A percentile compares a stretch with the other conserved stretches of the same genome.
phyloP scores from a whole-genome alignment of 2,113 vertebrate genomes.

The Dendrocopos noguchii region DNA sequence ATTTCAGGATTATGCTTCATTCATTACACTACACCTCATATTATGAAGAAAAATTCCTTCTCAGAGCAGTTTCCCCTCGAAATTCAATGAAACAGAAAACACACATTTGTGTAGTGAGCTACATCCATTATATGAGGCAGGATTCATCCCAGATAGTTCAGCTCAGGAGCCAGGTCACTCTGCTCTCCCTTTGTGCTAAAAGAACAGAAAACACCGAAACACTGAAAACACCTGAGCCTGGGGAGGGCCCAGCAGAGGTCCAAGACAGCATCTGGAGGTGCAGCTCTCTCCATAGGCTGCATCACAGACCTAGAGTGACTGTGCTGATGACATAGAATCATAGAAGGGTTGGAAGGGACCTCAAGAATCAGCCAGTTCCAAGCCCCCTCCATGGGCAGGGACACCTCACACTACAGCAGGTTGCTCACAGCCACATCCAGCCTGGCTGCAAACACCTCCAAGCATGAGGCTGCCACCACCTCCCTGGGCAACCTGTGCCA shows the following conservation, averaged over 20 bases:
- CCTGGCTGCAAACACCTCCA: no score
- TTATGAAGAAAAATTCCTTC: slow-evolving; percentile 20
- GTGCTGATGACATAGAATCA: accelerated
- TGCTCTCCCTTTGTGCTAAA: background rate
- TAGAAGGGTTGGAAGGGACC: no score
- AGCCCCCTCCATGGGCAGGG: no score
- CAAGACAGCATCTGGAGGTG: accelerated
- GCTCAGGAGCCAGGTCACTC: background rate
- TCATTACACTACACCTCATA: background rate
- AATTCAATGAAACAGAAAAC: slow-evolving; percentile 10
- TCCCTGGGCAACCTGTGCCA: no score
- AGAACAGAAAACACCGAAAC: background rate
- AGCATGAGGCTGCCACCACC: no score
- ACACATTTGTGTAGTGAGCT: background rate
- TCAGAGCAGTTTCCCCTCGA: background rate
- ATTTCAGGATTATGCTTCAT: slow-evolving; percentile 23
- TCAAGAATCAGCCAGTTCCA: no score
- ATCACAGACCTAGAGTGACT: background rate
- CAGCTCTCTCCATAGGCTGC: background rate
- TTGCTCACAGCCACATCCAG: no score
- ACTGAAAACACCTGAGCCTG: background rate
- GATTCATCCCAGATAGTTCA: background rate
- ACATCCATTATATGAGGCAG: background rate
- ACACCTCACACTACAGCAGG: no score
- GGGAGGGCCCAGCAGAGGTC: background rate